Percentiles rank a stretch among this genome's conserved stretches.
phyloP scores from a whole-genome alignment of 2,888 invertebrate genomes.

The Saturnia japonica region DNA sequence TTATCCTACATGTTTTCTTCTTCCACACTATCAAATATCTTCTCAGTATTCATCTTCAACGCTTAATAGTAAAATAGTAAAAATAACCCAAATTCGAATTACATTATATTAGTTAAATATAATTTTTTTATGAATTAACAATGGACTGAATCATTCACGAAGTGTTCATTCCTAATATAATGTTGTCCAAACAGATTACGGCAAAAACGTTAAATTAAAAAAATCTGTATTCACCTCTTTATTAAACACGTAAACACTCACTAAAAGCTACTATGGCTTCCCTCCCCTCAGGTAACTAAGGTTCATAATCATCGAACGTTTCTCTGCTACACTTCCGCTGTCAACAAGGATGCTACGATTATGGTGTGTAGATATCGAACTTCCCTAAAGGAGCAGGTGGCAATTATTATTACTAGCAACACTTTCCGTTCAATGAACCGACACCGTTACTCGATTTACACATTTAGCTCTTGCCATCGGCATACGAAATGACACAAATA shows the following conservation, averaged over 20 bases:
- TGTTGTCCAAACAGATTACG: not conserved
- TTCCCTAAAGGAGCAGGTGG: conserved; percentile 69
- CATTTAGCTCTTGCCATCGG: conserved; percentile 69
- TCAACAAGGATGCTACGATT: conserved; percentile 50
- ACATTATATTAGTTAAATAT: not conserved
- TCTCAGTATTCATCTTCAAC: too few species aligned
- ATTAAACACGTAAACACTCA: not conserved
- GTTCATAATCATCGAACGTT: conserved; percentile 31
- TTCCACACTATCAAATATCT: too few species aligned
- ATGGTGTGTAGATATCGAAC: conserved; percentile 43
- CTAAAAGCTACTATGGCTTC: not conserved
- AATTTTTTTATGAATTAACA: not conserved
- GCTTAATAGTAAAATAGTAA: too few species aligned
- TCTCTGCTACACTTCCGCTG: conserved; percentile 33
- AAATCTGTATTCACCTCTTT: not conserved
- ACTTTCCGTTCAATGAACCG: conserved; percentile 77
- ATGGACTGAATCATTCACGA: not conserved
- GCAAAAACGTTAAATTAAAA: not conserved
- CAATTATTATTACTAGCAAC: conserved; percentile 72
- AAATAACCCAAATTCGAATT: not conserved
- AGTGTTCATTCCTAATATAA: not conserved
- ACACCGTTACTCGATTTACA: conserved; percentile 76
- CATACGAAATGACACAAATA: conserved; percentile 75
- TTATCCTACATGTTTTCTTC: too few species aligned
- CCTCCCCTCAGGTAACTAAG: conserved; percentile 22